Evolutionary conservation across 2,797 vertebrate species (phyloP).

Genomic region (Ataeniobius toweri): DNA sequence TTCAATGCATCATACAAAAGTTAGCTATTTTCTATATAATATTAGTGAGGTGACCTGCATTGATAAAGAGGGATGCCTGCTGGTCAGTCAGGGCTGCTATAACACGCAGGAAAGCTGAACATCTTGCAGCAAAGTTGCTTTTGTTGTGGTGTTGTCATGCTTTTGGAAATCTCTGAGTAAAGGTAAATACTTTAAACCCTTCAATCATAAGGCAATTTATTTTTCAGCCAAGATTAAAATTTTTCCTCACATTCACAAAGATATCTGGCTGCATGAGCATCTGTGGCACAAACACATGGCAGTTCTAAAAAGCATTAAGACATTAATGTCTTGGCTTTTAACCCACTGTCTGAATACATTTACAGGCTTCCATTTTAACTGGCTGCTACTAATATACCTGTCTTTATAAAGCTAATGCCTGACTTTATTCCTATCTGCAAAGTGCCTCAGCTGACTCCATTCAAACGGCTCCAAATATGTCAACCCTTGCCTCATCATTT

Average conservation of each 20-base stretch:
- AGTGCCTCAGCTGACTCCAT: slow-evolving; percentile 49
- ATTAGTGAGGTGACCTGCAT: too few species aligned
- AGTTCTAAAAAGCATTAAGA: slow-evolving; percentile 60
- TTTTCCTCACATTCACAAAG: slow-evolving; percentile 16
- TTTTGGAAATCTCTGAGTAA: neutral
- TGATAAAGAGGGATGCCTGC: too few species aligned
- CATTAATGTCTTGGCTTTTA: slow-evolving; percentile 51
- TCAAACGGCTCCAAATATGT: slow-evolving; percentile 23
- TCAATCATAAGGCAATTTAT: neutral
- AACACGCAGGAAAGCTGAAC: neutral
- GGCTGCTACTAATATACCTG: slow-evolving; percentile 55
- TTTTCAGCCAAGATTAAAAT: neutral
- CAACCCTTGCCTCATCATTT: slow-evolving; percentile 39
- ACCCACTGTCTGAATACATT: slow-evolving; percentile 67
- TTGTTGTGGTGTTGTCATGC: too few species aligned
- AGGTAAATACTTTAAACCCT: neutral
- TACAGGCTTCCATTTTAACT: slow-evolving; percentile 54
- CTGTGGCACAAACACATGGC: slow-evolving; percentile 48
- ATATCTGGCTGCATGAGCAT: slow-evolving; percentile 15
- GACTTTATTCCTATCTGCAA: slow-evolving; percentile 40
- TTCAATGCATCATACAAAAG: neutral
- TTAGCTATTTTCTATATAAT: neutral
- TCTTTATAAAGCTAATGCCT: slow-evolving; percentile 57
- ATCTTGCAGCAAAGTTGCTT: neutral
- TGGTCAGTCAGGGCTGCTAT: too few species aligned